Base-by-base conservation (phyloP, 1,140 invertebrate genomes). In the Papilio aristodemus region DNA sequence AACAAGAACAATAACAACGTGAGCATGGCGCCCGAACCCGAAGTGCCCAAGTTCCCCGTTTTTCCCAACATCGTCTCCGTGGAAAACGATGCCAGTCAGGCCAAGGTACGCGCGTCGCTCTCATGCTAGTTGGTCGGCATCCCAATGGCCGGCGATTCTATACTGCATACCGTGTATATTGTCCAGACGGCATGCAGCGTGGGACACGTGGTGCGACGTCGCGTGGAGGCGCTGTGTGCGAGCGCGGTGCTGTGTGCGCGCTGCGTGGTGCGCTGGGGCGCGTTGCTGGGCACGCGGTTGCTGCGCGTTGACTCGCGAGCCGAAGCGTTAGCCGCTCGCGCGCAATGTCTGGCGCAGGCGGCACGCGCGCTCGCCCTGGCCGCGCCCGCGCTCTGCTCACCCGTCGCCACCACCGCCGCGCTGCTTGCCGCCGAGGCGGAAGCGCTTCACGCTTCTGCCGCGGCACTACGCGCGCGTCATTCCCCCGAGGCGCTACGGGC, bases 1-100 rank as follows among this genome's bases (percentile, higher is more conserved):
- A 97, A 96, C 78, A 95, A 95, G 78, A 97, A 97, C 77, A 96
- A 97, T 78, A 97, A 97, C 77, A 97, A 97, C 87, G 95, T 98
- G 3, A 92, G 93, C 69, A 87, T 95, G 69, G 88, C 91, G 25
- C 85, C 92, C 27, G 94, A 95, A 81, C 89, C 92, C 68, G 95
- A 96, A 68, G 82, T 95, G 70, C 95, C 95, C 5, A 97, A 97
- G 86, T 98, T 97, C 82, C 97, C 95, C 38, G 94, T 94, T 4
- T 98, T 97, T 87, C 95, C 95, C 0, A 95, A 94, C 84, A 91
- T 95, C 38, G 94, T 97, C 8, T 96, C 96, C 1, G 95, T 97
- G 5, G 96, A 98, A 83, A 96, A 96, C 81, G 97, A 98, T 91
- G 97, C 97, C 5, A 95, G 95, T 74, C 93, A 97, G 74, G 97